Evolutionary conservation across 2,113 vertebrate genomes (phyloP).

Genomic region (Choloepus hoffmanni): DNA sequence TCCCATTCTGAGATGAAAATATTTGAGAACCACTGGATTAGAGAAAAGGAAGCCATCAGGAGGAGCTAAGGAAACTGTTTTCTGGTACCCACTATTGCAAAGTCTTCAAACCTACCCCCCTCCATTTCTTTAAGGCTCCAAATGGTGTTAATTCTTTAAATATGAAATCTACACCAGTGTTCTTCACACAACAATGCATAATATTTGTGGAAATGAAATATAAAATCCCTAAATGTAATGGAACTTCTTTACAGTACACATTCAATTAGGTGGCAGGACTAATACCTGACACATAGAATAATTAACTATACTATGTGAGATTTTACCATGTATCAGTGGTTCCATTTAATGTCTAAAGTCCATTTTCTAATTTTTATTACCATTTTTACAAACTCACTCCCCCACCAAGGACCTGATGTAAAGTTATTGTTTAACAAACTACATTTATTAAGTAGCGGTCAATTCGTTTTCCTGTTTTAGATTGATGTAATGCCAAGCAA

Average conservation of each 20-base stretch:
- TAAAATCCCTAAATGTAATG: background rate
- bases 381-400: background rate
- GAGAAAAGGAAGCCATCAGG: background rate
- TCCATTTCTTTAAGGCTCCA: background rate
- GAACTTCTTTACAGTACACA: slow-evolving; percentile 42
- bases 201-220: background rate
- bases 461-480: slow-evolving; percentile 39
- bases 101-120: background rate
- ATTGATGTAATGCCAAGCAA: background rate
- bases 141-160: slow-evolving; percentile 46
- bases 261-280: background rate
- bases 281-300: background rate
- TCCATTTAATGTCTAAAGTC: slow-evolving; percentile 11
- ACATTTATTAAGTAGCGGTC: background rate
- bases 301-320: background rate
- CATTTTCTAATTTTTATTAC: slow-evolving; percentile 40
- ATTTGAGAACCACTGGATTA: slow-evolving; percentile 14
- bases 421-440: slow-evolving; percentile 20
- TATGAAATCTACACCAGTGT: background rate
- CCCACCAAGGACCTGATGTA: background rate
- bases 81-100: background rate
- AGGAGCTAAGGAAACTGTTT: background rate
- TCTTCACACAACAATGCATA: background rate
- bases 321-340: background rate
- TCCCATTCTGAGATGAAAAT: background rate